Conservation (phyloP, 2,888 invertebrate species). For the Cremastinae sp. region DNA sequence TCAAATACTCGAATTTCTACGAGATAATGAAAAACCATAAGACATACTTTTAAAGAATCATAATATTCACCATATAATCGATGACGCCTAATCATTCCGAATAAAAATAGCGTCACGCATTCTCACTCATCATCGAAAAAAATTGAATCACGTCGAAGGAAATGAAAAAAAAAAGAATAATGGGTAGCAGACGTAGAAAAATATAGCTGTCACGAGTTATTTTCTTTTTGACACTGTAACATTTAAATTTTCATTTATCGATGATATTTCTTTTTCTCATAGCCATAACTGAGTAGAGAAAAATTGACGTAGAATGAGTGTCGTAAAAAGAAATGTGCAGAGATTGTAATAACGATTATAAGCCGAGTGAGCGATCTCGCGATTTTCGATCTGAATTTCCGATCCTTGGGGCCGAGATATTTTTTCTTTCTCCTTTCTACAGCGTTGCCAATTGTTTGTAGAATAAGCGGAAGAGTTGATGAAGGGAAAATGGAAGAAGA, state of each 20-base stretch:
- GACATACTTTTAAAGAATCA: conserved; percentile 18
- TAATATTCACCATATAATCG: conserved; percentile 50
- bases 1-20: conserved; percentile 54
- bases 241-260: conserved; percentile 17
- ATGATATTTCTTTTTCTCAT: conserved; percentile 16
- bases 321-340: conserved; percentile 6
- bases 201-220: conserved; percentile 23
- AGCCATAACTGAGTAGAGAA: conserved; percentile 44
- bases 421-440: neutral
- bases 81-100: conserved; percentile 60
- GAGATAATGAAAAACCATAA: conserved; percentile 30
- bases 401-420: conserved; percentile 3
- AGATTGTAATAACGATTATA: neutral
- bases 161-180: conserved; percentile 37
- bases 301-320: conserved; percentile 31
- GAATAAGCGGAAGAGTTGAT: neutral
- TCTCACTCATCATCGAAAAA: conserved; percentile 17
- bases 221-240: conserved; percentile 36
- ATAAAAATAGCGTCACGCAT: conserved; percentile 27
- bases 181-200: conserved; percentile 34
- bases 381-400: conserved; percentile 41
- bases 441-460: conserved; percentile 26
- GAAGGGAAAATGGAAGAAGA: conserved; percentile 11
- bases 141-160: conserved; percentile 47
- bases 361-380: conserved; percentile 43